phyloP scores from a whole-genome alignment of 2,113 vertebrate genomes.

The Dermatemys mawii region DNA sequence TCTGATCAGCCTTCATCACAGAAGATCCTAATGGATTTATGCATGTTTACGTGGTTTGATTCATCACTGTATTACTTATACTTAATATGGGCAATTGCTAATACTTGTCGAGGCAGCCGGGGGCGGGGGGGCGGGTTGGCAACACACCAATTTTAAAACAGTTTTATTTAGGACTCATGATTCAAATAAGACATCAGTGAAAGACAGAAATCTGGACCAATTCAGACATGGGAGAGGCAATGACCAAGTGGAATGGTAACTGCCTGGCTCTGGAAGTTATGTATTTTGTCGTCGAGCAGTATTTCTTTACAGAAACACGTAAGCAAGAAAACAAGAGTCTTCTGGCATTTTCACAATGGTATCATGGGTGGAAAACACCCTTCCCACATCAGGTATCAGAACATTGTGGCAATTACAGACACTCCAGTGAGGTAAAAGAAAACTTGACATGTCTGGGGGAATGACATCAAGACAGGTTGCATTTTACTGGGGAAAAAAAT shows the following conservation, averaged over 20 bases:
- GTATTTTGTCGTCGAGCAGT: neutral
- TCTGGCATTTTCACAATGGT: neutral
- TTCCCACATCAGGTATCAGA: neutral
- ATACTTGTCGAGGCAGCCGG: neutral
- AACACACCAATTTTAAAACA: slow-evolving; percentile 52
- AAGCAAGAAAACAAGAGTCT: neutral
- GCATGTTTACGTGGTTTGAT: neutral
- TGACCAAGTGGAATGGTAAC: neutral
- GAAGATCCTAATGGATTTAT: neutral
- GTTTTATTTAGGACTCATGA: slow-evolving; percentile 40
- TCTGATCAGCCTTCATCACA: neutral
- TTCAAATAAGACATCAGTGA: slow-evolving; percentile 4
- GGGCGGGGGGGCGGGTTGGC: neutral
- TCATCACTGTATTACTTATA: neutral
- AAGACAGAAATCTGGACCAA: neutral
- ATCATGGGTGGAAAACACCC: neutral
- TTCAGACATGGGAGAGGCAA: neutral
- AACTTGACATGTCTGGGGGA: no score
- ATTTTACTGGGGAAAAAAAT: no score
- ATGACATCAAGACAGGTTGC: no score
- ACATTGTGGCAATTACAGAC: no score
- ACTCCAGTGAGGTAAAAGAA: no score
- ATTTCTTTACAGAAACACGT: neutral
- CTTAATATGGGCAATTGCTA: slow-evolving; percentile 8
- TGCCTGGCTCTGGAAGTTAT: neutral